Conservation (phyloP, 64 coral and sea anemone species). For the Montipora sp. region DNA sequence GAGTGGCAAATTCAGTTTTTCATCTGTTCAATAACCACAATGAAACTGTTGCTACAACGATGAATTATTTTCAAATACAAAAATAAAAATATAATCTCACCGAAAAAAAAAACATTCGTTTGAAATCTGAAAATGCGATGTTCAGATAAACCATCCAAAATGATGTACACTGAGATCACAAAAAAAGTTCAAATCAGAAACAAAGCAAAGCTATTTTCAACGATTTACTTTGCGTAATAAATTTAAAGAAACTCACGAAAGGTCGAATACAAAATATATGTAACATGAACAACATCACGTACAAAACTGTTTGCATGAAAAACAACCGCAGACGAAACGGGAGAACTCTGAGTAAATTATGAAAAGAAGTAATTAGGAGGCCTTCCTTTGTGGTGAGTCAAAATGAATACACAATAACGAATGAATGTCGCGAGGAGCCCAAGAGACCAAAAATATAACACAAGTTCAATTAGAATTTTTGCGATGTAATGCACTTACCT, state of each 20-base stretch:
- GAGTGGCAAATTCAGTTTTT: slow-evolving; percentile 13
- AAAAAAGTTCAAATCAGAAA: neutral
- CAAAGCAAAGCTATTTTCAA: neutral
- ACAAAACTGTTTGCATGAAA: slow-evolving; percentile 10
- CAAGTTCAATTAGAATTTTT: slow-evolving; percentile 7
- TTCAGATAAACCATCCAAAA: neutral
- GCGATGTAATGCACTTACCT: slow-evolving; percentile 62
- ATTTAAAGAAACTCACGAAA: neutral
- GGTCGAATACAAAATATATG: slow-evolving; percentile 2
- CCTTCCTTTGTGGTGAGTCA: too few relatives aligned
- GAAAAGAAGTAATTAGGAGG: neutral
- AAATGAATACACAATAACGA: too few relatives aligned
- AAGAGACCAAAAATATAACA: neutral
- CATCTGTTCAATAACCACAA: slow-evolving; percentile 14
- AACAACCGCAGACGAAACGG: slow-evolving; percentile 10
- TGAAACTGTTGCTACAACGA: neutral
- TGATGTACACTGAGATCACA: neutral
- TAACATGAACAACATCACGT: slow-evolving; percentile 19
- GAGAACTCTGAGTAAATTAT: neutral
- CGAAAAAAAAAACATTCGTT: neutral
- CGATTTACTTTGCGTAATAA: neutral
- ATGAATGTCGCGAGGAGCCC: too few relatives aligned
- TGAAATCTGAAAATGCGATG: neutral
- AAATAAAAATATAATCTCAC: neutral
- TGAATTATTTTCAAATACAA: neutral